These are phyloP conservation scores for Spodoptera litura DNA, from an alignment of 1,140 invertebrate species.

Conservation along the genomic window DNA sequence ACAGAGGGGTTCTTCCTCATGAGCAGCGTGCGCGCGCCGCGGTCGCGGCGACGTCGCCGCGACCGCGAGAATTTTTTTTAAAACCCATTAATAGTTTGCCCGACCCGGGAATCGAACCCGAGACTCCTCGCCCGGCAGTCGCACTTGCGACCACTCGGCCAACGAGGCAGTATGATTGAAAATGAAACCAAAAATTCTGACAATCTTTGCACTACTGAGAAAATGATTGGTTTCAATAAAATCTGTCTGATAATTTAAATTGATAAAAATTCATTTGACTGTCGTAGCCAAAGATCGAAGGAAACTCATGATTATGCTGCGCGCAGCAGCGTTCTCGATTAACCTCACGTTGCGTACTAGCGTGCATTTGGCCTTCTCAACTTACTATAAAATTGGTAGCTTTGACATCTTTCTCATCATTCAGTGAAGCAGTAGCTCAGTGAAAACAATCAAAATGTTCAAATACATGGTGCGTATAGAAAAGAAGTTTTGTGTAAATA, in stretches of 20 bases:
- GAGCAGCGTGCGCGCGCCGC: no score
- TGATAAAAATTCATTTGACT: background rate
- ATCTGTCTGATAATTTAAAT: background rate
- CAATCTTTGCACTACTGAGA: no score
- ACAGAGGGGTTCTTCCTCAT: no score
- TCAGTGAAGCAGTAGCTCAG: slow-evolving; percentile 52
- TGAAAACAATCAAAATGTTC: slow-evolving; percentile 51
- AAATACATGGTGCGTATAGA: slow-evolving; percentile 40
- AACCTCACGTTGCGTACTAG: slow-evolving; percentile 43
- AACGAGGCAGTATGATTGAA: no score
- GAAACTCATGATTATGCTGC: slow-evolving; percentile 22
- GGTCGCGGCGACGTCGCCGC: no score
- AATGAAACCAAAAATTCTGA: no score
- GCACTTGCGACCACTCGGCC: no score
- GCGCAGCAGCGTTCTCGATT: background rate
- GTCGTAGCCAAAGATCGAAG: background rate
- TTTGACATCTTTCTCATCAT: slow-evolving; percentile 53
- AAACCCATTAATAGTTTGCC: no score
- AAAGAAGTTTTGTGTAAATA: background rate
- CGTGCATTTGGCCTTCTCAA: slow-evolving; percentile 56
- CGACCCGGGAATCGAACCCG: no score
- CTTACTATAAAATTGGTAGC: slow-evolving; percentile 61
- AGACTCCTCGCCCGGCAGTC: no score
- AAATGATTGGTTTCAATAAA: no score
- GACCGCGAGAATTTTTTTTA: no score